These are phyloP conservation scores for Diadophis punctatus DNA, from an alignment of 2,113 vertebrate species.

Conservation along the genomic window DNA sequence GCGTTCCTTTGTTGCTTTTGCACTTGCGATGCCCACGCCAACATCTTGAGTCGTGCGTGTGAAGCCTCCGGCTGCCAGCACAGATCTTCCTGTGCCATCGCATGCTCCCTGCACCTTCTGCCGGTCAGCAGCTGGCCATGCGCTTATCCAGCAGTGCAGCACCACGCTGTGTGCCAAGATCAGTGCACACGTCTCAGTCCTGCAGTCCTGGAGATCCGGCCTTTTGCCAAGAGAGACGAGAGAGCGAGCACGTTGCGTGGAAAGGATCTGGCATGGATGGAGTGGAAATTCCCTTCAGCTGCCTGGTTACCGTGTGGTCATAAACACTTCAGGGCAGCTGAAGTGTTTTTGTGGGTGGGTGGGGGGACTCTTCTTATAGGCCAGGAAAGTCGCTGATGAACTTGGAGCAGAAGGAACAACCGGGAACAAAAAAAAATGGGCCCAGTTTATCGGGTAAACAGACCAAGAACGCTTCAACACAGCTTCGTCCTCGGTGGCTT, in stretches of 20 bases:
- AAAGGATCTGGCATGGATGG: neutral
- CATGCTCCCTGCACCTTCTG: neutral
- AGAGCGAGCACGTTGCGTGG: neutral
- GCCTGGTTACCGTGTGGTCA: slow-evolving; percentile 36
- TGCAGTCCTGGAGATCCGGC: neutral
- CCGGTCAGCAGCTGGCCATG: neutral
- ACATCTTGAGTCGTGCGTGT: neutral
- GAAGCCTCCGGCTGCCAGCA: neutral
- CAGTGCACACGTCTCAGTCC: fast-evolving
- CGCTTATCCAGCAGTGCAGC: neutral
- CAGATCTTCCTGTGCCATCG: neutral
- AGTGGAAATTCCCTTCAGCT: slow-evolving; percentile 17
- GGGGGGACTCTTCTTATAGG: neutral
- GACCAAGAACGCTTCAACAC: neutral
- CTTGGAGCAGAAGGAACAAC: neutral
- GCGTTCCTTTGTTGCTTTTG: neutral
- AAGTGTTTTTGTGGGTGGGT: neutral
- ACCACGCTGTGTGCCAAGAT: neutral
- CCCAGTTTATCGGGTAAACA: neutral
- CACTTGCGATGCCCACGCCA: neutral
- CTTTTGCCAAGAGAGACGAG: neutral
- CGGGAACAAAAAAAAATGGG: neutral
- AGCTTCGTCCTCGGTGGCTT: neutral
- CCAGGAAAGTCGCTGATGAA: fast-evolving
- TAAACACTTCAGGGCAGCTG: slow-evolving; percentile 16